A percentile compares a stretch with the other conserved stretches of the same genome.
phyloP scores from a whole-genome alignment of 2,888 invertebrate species.

The Apotomis betuletana region DNA sequence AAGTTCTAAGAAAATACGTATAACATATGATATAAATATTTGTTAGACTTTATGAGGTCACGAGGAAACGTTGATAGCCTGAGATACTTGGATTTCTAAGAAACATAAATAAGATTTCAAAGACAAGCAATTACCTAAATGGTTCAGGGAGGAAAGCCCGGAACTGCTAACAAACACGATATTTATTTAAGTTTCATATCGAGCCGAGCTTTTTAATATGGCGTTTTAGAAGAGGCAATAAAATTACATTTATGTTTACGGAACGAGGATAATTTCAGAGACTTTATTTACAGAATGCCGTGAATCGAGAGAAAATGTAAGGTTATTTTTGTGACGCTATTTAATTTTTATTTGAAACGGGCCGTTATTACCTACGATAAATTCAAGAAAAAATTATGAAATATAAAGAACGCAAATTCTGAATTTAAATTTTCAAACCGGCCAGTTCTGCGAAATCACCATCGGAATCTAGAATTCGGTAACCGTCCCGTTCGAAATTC shows the following conservation, averaged over 20 bases:
- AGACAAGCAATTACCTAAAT: constrained; percentile 10
- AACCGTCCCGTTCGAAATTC: constrained; percentile 49
- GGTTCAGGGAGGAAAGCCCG: neutral
- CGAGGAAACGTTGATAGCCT: too few relatives aligned
- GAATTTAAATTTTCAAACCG: constrained; percentile 29
- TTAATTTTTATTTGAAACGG: neutral
- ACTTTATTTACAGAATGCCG: constrained; percentile 13
- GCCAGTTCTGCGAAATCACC: constrained; percentile 7
- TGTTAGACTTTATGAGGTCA: too few relatives aligned
- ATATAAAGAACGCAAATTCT: neutral
- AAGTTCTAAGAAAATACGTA: neutral
- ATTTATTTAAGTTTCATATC: constrained; percentile 17
- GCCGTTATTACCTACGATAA: neutral
- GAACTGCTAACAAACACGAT: constrained; percentile 1
- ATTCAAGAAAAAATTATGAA: neutral
- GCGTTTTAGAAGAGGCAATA: constrained; percentile 56
- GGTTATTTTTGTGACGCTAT: neutral
- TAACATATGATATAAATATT: too few relatives aligned
- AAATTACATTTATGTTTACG: constrained; percentile 51
- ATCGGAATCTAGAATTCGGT: constrained; percentile 48
- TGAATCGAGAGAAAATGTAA: constrained; percentile 2
- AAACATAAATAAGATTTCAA: neutral
- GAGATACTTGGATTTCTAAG: neutral
- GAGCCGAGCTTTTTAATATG: constrained; percentile 18
- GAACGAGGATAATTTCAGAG: constrained; percentile 13